phyloP scores from a whole-genome alignment of 2,797 vertebrate genomes.

The Lophius americanus region DNA sequence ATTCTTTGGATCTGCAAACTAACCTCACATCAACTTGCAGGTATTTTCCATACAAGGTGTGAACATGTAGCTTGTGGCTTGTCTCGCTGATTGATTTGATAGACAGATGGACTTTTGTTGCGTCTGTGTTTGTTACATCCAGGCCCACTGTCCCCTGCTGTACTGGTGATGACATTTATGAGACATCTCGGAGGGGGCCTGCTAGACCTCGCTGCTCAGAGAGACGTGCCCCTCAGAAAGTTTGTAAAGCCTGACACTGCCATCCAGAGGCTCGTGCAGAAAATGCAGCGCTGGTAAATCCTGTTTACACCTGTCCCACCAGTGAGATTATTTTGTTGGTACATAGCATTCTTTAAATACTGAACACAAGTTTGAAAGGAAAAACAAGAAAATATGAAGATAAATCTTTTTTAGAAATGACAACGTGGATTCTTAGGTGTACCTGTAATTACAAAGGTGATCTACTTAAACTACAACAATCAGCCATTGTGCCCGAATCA shows the following conservation, averaged over 20 bases:
- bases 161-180: slow-evolving; percentile 98
- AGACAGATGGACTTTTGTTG: slow-evolving; percentile 92
- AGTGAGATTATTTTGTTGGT: slow-evolving; percentile 35
- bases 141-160: slow-evolving; percentile 94
- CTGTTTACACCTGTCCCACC: slow-evolving; percentile 48
- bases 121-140: slow-evolving; percentile 96
- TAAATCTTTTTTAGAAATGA: neutral
- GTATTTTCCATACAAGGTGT: slow-evolving; percentile 76
- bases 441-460: slow-evolving; percentile 21
- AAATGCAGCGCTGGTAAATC: slow-evolving; percentile 32
- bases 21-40: slow-evolving; percentile 80
- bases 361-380: slow-evolving; percentile 19
- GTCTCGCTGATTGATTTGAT: slow-evolving; percentile 93
- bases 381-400: slow-evolving; percentile 22
- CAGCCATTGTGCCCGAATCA: slow-evolving; percentile 10
- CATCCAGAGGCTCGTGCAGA: slow-evolving; percentile 75
- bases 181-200: slow-evolving; percentile 93
- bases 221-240: slow-evolving; percentile 21
- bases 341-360: slow-evolving; percentile 28
- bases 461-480: slow-evolving; percentile 23
- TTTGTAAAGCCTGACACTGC: slow-evolving; percentile 81
- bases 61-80: slow-evolving; percentile 78
- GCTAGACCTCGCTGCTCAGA: slow-evolving; percentile 79
- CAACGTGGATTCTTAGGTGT: slow-evolving; percentile 12
- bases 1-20: slow-evolving; percentile 81